Percentiles rank a stretch among this genome's conserved stretches.
These are phyloP conservation scores for Rhinoderma darwinii DNA, from an alignment of 2,113 vertebrate genomes.

Conservation along the genomic window DNA sequence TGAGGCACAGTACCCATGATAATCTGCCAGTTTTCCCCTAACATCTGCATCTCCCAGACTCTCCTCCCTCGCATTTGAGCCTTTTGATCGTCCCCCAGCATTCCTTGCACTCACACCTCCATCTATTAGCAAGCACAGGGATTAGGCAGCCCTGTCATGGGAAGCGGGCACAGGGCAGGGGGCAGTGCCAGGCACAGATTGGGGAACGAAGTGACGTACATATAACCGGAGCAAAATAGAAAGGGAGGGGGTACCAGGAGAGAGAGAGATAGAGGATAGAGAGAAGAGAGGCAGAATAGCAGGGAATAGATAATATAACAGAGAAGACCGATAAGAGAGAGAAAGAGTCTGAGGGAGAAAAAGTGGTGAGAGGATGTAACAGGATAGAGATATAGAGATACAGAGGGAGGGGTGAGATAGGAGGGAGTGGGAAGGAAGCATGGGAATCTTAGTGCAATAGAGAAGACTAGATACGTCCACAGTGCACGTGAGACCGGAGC, in stretches of 20 bases:
- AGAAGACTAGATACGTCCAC: background rate
- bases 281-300: background rate
- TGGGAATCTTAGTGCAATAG: conserved; percentile 25
- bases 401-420: conserved; percentile 51
- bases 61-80: conserved; percentile 20
- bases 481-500: conserved; percentile 27
- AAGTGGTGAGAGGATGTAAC: conserved; percentile 16
- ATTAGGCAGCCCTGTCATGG: conserved; percentile 58
- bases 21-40: conserved; percentile 20
- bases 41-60: conserved; percentile 37
- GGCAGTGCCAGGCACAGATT: conserved; percentile 61
- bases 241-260: conserved; percentile 17
- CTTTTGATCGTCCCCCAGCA: conserved; percentile 27
- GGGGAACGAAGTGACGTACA: conserved; percentile 64
- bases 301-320: background rate
- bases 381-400: conserved; percentile 43
- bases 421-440: conserved; percentile 49
- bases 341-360: background rate
- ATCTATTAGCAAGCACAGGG: conserved; percentile 57
- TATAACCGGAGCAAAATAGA: background rate
- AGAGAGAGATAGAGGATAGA: conserved; percentile 13
- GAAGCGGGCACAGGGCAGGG: conserved; percentile 49
- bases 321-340: background rate
- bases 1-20: background rate
- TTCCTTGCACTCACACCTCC: conserved; percentile 52